Percentiles rank a stretch among this genome's conserved stretches.
These are phyloP conservation scores for Uria lomvia DNA, from an alignment of 2,113 vertebrate species.

Conservation along the genomic window DNA sequence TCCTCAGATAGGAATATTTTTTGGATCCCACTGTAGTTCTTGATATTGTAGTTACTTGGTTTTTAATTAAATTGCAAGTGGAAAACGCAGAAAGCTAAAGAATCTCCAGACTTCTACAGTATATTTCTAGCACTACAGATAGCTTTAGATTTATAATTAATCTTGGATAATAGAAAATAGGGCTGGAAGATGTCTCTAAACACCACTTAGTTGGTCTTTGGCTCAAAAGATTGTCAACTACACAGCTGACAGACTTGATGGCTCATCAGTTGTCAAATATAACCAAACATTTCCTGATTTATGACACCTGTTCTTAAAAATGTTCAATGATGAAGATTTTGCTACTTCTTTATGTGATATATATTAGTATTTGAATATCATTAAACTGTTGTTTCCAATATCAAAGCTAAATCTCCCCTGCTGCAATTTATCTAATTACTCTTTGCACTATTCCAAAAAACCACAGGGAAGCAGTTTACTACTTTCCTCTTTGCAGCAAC, in stretches of 20 bases:
- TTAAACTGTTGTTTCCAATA: not conserved
- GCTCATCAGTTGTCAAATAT: not conserved
- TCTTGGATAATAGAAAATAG: not conserved
- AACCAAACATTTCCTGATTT: not conserved
- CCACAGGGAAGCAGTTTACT: not conserved
- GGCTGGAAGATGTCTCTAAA: not conserved
- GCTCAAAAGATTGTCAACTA: not conserved
- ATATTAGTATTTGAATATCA: not conserved
- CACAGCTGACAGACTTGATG: not conserved
- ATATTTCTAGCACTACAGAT: not conserved
- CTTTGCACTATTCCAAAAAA: not conserved
- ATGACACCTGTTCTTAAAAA: not conserved
- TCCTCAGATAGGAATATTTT: not conserved
- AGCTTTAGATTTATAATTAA: not conserved
- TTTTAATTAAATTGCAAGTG: not conserved
- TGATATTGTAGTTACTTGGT: not conserved
- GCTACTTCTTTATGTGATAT: not conserved
- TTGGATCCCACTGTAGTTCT: not conserved
- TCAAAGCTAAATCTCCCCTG: not conserved
- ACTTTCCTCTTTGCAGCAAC: not conserved
- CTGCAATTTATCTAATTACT: constrained; percentile 5
- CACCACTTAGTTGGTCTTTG: not conserved
- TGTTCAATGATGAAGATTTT: not conserved
- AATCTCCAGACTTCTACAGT: not conserved
- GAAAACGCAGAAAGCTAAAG: not conserved